These are phyloP conservation scores for Tupaia tana DNA, from an alignment of 2,113 vertebrate genomes.

Conservation along the genomic window DNA sequence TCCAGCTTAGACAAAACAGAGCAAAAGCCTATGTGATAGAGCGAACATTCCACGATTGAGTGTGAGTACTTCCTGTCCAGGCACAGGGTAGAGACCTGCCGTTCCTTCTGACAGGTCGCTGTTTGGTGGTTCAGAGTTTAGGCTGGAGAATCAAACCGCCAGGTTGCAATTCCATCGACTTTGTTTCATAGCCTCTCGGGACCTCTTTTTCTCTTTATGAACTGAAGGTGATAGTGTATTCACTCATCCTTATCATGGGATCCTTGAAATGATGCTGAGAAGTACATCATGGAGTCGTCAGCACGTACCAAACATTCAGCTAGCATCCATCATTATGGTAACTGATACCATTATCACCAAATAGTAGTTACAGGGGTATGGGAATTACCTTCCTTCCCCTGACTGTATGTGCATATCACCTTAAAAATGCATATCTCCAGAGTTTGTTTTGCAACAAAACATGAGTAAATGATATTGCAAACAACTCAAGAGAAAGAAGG, in stretches of 20 bases:
- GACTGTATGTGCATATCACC: accelerated
- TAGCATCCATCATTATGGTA: too few relatives aligned
- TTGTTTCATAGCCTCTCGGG: neutral
- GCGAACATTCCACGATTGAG: neutral
- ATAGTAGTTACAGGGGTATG: accelerated
- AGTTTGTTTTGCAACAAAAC: neutral
- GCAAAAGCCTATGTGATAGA: neutral
- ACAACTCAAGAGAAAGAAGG: neutral
- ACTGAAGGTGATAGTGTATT: too few relatives aligned
- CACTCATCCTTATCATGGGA: neutral
- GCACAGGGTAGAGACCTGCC: neutral
- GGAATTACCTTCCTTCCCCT: neutral
- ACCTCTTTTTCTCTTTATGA: neutral
- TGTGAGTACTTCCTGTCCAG: neutral
- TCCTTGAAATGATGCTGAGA: neutral
- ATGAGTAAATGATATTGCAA: neutral
- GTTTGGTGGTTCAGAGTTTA: neutral
- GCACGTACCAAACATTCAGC: neutral
- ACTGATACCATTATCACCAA: neutral
- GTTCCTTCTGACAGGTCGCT: neutral
- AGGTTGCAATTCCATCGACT: neutral
- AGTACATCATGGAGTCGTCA: neutral
- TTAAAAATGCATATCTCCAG: neutral
- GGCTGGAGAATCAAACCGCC: neutral
- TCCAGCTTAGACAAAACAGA: neutral